These are phyloP conservation scores for Opisthocomus hoazin DNA, from an alignment of 2,113 vertebrate species.

Conservation along the genomic window DNA sequence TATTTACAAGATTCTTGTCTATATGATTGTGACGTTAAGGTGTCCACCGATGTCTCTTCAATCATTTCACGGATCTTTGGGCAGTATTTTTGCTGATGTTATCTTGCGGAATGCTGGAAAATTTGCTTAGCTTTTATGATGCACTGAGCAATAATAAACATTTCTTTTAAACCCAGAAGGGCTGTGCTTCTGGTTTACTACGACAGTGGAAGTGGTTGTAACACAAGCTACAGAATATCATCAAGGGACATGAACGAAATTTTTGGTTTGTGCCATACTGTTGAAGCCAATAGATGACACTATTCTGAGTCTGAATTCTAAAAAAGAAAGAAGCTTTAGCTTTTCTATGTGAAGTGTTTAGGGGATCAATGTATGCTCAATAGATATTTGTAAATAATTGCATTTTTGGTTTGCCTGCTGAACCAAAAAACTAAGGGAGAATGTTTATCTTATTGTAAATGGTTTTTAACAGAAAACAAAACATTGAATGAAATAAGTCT, in stretches of 20 bases:
- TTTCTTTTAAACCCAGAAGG: neutral
- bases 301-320: neutral
- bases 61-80: neutral
- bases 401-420: neutral
- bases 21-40: neutral
- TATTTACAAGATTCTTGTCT: neutral
- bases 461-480: neutral
- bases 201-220: neutral
- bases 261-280: neutral
- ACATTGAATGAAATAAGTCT: neutral
- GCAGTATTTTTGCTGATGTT: neutral
- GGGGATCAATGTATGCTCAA: neutral
- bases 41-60: neutral
- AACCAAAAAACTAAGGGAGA: neutral
- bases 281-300: neutral
- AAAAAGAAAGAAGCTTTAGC: neutral
- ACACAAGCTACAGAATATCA: neutral
- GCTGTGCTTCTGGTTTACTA: neutral
- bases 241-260: neutral
- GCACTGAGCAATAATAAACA: neutral
- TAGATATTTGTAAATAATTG: neutral
- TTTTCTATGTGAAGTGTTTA: neutral
- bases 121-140: neutral
- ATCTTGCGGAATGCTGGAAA: neutral
- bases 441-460: neutral